phyloP scores from a whole-genome alignment of 2,797 vertebrate species.

The Alca torda region DNA sequence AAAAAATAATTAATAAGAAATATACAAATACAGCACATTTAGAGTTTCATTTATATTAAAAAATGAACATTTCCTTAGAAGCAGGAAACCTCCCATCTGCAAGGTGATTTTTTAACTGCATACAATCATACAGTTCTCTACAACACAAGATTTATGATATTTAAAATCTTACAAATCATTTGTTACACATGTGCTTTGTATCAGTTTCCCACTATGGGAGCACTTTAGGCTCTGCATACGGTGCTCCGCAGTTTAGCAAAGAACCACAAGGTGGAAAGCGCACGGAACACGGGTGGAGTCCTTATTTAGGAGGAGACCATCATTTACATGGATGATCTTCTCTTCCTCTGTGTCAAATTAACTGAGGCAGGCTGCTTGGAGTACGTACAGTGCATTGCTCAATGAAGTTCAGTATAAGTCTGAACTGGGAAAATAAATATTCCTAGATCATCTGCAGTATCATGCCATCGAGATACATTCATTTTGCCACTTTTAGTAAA shows the following conservation, averaged over 20 bases:
- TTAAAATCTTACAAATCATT: background rate
- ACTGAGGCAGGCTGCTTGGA: background rate
- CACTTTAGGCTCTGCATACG: fast-evolving
- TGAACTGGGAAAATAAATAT: background rate
- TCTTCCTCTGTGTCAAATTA: background rate
- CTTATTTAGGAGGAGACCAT: background rate
- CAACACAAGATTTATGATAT: background rate
- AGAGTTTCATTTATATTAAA: background rate
- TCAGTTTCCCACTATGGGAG: background rate
- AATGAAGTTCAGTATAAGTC: background rate
- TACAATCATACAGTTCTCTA: background rate
- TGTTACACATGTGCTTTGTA: background rate
- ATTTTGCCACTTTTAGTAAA: background rate
- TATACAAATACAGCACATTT: background rate
- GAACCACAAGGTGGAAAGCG: background rate
- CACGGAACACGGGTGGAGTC: background rate
- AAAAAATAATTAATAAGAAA: background rate
- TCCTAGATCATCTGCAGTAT: background rate
- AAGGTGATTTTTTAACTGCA: background rate
- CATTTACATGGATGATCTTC: background rate
- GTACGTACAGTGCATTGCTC: background rate
- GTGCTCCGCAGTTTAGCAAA: background rate
- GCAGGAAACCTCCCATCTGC: background rate
- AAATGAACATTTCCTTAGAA: background rate
- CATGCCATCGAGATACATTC: background rate